Evolutionary conservation across 2,888 invertebrate species (phyloP), one percentile per base, ranked within the genome.

Genomic region (Homarus gammarus): DNA sequence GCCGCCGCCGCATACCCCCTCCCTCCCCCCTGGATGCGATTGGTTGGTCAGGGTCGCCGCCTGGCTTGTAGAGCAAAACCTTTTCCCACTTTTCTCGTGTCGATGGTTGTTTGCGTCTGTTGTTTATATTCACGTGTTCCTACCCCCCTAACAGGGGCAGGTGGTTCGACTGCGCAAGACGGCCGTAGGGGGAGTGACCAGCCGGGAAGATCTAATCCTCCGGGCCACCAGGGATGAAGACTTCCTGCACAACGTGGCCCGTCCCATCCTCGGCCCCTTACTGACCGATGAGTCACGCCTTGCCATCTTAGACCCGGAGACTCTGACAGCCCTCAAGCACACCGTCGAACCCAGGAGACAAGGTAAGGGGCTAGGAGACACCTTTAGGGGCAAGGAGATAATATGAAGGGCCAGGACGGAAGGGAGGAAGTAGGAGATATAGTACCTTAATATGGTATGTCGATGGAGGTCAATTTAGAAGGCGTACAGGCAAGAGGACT

Each of bases 151-250:
- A 3, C 68, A 88, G 82, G 83, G 75, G 0, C 77, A 68, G 5
- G 88, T 89, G 12, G 18, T 89, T 2, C 68, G 88, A 22, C 68
- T 89, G 1, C 83, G 88, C 0, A 89, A 89, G 56, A 89, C 88
- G 2, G 1, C 51, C n/a, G 68, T 89, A 0, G 84, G 88, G 6
- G 88, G 88, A 1, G 31, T 44, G 15, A 51, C 75, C 56, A 70
- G 78, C 22, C 40, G 70, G 40, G 70, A 89, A n/a, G 88, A 89
- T 18, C 70, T 89, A 72, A 49, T 84, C 51, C 27, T 64, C 22
- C 49, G 84, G 38, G 88, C 88, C 10, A 73, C n/a, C 27, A 61
- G 73, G 56, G 88, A 89, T 61, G 70, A 40, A 33, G 72, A 40
- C 40, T 77, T 89, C 51, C 84, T 89, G 18, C 38, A 22, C 44